Evolutionary conservation across 2,888 invertebrate genomes (phyloP).

Genomic region (Agriopis leucophaearia): DNA sequence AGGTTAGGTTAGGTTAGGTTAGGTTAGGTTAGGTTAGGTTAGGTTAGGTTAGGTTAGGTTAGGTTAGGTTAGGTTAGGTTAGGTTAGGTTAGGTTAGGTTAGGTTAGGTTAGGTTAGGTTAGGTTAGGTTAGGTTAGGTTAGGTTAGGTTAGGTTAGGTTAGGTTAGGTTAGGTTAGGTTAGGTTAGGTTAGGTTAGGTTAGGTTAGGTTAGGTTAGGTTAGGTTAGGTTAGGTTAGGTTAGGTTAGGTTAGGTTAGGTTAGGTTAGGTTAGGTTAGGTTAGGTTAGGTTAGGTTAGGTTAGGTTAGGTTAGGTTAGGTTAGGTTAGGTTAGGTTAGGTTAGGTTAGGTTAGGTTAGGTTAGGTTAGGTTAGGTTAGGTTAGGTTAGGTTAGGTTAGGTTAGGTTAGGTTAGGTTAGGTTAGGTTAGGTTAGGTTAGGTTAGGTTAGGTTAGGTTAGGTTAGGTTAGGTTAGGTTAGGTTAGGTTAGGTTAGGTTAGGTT

Average conservation of each 20-base stretch:
- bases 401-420: constrained; percentile 28
- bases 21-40: constrained; percentile 35
- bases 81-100: constrained; percentile 48
- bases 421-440: constrained; percentile 38
- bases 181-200: constrained; percentile 34
- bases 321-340: constrained; percentile 25
- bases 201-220: constrained; percentile 37
- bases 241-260: constrained; percentile 40
- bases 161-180: constrained; percentile 38
- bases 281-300: constrained; percentile 35
- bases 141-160: constrained; percentile 39
- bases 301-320: constrained; percentile 34
- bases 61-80: constrained; percentile 26
- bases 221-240: constrained; percentile 34
- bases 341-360: constrained; percentile 27
- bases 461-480: constrained; percentile 38
- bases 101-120: constrained; percentile 46
- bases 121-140: constrained; percentile 44
- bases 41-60: constrained; percentile 28
- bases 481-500: constrained; percentile 41
- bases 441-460: constrained; percentile 34
- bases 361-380: constrained; percentile 23
- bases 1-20: constrained; percentile 21
- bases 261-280: constrained; percentile 39
- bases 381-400: constrained; percentile 8